Base-by-base conservation (phyloP, 1,140 invertebrate genomes). In the Drosophila bocqueti region DNA sequence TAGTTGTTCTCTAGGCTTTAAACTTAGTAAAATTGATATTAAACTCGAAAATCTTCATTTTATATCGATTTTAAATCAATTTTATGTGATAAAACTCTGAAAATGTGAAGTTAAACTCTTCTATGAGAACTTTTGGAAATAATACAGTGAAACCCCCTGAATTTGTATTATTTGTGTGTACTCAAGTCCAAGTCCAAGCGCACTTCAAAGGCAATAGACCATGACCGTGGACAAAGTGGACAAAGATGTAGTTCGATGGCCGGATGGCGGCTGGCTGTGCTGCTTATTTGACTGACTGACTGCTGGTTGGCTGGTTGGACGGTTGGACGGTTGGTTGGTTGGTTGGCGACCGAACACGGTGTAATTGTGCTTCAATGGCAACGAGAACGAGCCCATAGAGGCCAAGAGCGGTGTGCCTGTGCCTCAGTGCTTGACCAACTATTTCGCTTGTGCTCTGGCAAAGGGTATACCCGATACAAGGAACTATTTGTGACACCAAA, bases 171-270 rank as follows among this genome's bases (percentile, higher is more conserved):
- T 24, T 62, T 62, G 2, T 50, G 5, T 50, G 26, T 29, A 10
- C 3, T n/a, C 1, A 50, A 50, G 26, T 18, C 74, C 76, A 64
- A 74, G 73, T 80, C 72, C 64, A 66, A 83, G 68, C 76, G 43
- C 69, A 89, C 73, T 89, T 46, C 67, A 45, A 43, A 64, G 73
- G 77, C 83, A 89, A 89, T 89, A 81, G 84, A 87, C 83, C 84
- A 65, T 87, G 84, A 89, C 83, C 76, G 62, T 75, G 62, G 75
- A 77, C 58, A 83, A 83, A 87, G 62, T 75, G 62, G 78, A 77
- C 58, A 83, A 83, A 87, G 76, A 80, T 73, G 76, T 64, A 67
- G 68, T 72, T 79, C 76, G 81, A 67, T 87, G 68, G 72, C 75
- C 62, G 62, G 74, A 65, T 76, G 46, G 46, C 46, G 74, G 52